Evolutionary conservation across 2,888 invertebrate species (phyloP).

Genomic region (Phasia obesa): DNA sequence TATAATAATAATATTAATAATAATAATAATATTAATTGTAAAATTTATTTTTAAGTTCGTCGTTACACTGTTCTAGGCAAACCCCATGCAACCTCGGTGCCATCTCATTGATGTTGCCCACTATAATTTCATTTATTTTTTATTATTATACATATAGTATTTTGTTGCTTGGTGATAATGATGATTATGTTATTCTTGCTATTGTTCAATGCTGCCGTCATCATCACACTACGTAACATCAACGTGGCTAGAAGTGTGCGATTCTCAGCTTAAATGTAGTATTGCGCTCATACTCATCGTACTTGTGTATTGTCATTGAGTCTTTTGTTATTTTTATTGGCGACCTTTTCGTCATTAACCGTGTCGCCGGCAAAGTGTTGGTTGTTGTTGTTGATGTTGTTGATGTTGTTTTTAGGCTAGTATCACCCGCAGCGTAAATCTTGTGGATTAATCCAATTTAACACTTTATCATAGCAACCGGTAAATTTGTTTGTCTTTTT

Average conservation of each 20-base stretch:
- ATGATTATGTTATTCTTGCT: constrained; percentile 58
- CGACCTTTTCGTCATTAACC: constrained; percentile 31
- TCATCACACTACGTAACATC: constrained; percentile 51
- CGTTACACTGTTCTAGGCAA: constrained; percentile 20
- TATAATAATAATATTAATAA: too few relatives aligned
- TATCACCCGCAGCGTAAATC: constrained; percentile 82
- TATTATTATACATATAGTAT: not conserved
- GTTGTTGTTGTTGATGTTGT: constrained; percentile 58
- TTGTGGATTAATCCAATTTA: constrained; percentile 81
- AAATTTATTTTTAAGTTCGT: not conserved
- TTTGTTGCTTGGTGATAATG: constrained; percentile 26
- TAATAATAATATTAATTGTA: too few relatives aligned
- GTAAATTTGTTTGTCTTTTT: constrained; percentile 72
- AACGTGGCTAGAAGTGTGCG: constrained; percentile 40
- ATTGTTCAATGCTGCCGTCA: constrained; percentile 51
- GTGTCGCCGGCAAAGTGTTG: constrained; percentile 68
- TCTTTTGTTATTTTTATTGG: constrained; percentile 56
- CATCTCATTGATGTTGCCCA: constrained; percentile 1
- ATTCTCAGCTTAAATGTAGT: not conserved
- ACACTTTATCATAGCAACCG: constrained; percentile 78
- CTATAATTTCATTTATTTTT: constrained; percentile 26
- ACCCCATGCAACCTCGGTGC: constrained; percentile 5
- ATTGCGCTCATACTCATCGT: constrained; percentile 69
- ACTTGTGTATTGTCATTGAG: constrained; percentile 65
- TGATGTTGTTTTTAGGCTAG: constrained; percentile 74